These are phyloP conservation scores for Tetragnatha montana DNA, from an alignment of 2,888 invertebrate genomes.

Conservation along the genomic window DNA sequence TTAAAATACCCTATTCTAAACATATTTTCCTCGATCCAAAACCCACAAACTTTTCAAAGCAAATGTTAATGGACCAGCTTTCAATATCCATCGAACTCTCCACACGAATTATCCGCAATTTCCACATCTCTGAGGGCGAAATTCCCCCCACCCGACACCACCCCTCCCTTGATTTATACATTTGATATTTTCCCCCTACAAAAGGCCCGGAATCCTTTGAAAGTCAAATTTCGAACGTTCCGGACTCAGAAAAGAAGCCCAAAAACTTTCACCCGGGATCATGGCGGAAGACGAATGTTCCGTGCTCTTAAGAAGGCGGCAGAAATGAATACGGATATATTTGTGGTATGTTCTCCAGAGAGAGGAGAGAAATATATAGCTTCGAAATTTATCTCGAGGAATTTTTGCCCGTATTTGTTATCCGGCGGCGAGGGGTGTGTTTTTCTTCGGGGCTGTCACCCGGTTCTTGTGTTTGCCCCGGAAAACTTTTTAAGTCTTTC, in stretches of 20 bases:
- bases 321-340: conserved; percentile 8
- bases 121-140: background rate
- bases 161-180: conserved; percentile 33
- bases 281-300: conserved; percentile 1
- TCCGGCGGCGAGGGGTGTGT: conserved; percentile 6
- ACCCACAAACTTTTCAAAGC: too few species aligned
- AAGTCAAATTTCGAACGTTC: conserved; percentile 46
- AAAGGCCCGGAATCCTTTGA: conserved; percentile 32
- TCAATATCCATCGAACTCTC: background rate
- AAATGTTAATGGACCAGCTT: background rate
- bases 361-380: background rate
- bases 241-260: background rate
- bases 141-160: background rate
- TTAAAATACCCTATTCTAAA: too few species aligned
- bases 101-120: background rate
- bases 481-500: too few species aligned
- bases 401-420: conserved; percentile 20
- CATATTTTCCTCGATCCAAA: too few species aligned
- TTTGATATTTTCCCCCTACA: conserved; percentile 10
- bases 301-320: conserved; percentile 1
- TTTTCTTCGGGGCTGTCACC: background rate
- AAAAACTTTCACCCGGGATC: conserved; percentile 18
- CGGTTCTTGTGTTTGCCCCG: too few species aligned
- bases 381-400: conserved; percentile 24
- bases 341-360: background rate